Conservation (phyloP, 2,888 invertebrate species). For the Philaethria dido region DNA sequence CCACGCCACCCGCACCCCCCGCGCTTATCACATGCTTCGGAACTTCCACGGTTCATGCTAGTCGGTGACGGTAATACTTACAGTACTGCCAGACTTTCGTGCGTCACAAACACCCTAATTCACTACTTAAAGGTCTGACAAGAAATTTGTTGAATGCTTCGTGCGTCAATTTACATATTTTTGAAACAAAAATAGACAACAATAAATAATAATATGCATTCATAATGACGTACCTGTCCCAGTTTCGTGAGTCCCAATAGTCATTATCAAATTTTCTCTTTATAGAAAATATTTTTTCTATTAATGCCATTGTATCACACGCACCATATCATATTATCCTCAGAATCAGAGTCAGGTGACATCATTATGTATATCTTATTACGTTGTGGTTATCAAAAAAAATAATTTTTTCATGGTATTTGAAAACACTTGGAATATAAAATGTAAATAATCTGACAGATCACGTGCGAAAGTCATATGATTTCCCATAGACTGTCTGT, state of each 20-base stretch:
- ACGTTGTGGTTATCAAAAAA: conserved; percentile 41
- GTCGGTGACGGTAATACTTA: conserved; percentile 52
- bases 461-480: conserved; percentile 82
- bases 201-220: conserved; percentile 69
- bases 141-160: conserved; percentile 48
- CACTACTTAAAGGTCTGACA: conserved; percentile 53
- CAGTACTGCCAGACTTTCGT: conserved; percentile 59
- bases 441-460: conserved; percentile 71
- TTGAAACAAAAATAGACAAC: conserved; percentile 64
- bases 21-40: conserved; percentile 50
- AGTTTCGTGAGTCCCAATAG: conserved; percentile 69
- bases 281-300: conserved; percentile 88
- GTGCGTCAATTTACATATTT: conserved; percentile 65
- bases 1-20: conserved; percentile 56
- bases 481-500: conserved; percentile 68
- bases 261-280: conserved; percentile 82
- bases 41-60: conserved; percentile 53
- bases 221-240: conserved; percentile 77
- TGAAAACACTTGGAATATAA: conserved; percentile 51
- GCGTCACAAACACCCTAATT: conserved; percentile 59
- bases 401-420: conserved; percentile 45
- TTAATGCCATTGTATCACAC: conserved; percentile 87
- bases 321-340: conserved; percentile 63
- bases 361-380: conserved; percentile 50
- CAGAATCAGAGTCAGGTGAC: conserved; percentile 52